phyloP scores from a whole-genome alignment of 1,140 invertebrate genomes.

The Drosophila saltans region DNA sequence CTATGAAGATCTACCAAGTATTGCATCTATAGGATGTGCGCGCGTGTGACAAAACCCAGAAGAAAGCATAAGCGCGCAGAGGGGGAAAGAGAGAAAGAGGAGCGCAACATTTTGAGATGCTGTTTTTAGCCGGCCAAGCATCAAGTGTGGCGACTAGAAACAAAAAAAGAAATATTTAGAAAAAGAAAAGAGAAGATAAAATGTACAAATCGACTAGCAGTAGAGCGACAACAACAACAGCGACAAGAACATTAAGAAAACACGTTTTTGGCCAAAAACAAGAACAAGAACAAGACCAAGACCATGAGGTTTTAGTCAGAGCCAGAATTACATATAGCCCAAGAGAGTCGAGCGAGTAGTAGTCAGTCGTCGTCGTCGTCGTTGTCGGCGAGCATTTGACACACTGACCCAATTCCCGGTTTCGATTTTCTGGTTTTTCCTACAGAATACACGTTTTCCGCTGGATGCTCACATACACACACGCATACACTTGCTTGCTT shows the following conservation, averaged over 20 bases:
- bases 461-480: conserved; percentile 47
- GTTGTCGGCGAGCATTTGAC: conserved; percentile 52
- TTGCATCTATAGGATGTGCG: conserved; percentile 22
- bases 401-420: conserved; percentile 80
- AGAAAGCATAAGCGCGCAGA: conserved; percentile 9
- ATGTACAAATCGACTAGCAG: conserved; percentile 56
- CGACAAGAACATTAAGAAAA: conserved; percentile 34
- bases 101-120: conserved; percentile 40
- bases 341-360: conserved; percentile 27
- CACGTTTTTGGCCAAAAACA: conserved; percentile 65
- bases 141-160: conserved; percentile 56
- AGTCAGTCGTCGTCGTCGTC: too few species aligned
- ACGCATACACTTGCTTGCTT: conserved; percentile 31
- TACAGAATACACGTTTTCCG: conserved; percentile 78
- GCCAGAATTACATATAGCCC: conserved; percentile 31
- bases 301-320: conserved; percentile 41
- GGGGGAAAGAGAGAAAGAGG: conserved; percentile 1
- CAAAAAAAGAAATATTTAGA: conserved; percentile 25
- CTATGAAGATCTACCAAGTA: background rate
- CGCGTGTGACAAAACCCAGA: conserved; percentile 61
- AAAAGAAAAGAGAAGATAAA: conserved; percentile 1
- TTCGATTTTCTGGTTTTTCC: conserved; percentile 82
- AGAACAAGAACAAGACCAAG: conserved; percentile 7
- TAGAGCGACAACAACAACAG: conserved; percentile 23
- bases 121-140: conserved; percentile 41